Evolutionary conservation across 2,797 vertebrate species (phyloP), one percentile per base, ranked within the genome.

Genomic region (Botia almorhae): DNA sequence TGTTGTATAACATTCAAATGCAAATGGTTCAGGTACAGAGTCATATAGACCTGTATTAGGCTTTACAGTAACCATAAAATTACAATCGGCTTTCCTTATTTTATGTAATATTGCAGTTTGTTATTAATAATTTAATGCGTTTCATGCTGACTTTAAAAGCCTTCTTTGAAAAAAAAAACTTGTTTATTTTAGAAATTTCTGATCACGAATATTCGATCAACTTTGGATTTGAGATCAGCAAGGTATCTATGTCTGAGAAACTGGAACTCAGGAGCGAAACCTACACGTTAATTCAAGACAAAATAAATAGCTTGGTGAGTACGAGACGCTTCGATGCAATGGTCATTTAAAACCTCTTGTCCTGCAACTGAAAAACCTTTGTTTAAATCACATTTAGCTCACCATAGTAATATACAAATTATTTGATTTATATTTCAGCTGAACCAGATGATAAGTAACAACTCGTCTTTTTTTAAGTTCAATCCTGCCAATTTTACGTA

Each of bases 221-320:
- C 19, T 84, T 86, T 78, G 82, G 58, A 63, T 86, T 82, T 55
- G 43, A 16, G 63, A 81, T 86, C 48, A 69, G 1, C 53, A 73
- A 82, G 64, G 78, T 86, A 16, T 36, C 4, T 12, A 56, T 86
- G 56, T 16, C 67, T 78, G 19, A 33, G 3, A 78, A 84, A 7
- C 7, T 12, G 75, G 43, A 81, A 33, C 56, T 74, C 26, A 70
- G 53, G 8, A 81, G 72, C 7, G 39, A 39, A 10, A 82, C 85
- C 46, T 82, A 82, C 60, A 11, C 43, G 16, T 0, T 16, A 64
- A 29, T 86, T 43, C 85, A 86, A 73, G 5, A 58, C 14, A 78
- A 78, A 1, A 36, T 86, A 23, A 86, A 86, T 29, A 1, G 1
- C 5, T 43, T 86, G 83, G 85, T 86, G 29, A 86, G 83, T 78